Conservation (phyloP, 2,797 vertebrate genomes). For the Syngnathus rostellatus region DNA sequence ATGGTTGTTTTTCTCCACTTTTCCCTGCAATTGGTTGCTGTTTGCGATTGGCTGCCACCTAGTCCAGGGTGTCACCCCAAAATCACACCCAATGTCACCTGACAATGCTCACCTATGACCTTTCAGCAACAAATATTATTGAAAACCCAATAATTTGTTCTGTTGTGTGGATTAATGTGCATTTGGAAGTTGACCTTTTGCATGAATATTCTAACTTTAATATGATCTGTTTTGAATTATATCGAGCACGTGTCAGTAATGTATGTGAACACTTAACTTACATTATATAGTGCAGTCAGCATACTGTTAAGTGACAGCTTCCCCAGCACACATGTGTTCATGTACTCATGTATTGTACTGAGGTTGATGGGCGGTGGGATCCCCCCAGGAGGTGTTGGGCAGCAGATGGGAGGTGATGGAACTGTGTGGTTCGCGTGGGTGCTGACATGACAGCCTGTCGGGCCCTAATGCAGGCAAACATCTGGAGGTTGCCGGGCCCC, state of each 20-base stretch:
- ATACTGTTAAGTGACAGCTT: conserved; percentile 3
- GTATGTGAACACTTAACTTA: not conserved
- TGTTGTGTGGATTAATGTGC: not conserved
- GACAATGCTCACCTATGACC: not conserved
- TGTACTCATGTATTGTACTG: conserved; percentile 17
- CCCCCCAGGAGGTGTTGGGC: conserved; percentile 45
- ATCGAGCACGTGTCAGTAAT: not conserved
- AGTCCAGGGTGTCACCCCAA: not conserved
- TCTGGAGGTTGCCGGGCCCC: conserved; percentile 65
- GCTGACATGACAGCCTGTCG: conserved; percentile 66
- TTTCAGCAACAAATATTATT: not conserved
- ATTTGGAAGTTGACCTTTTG: not conserved
- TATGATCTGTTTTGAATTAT: not conserved
- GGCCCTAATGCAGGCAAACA: conserved; percentile 70
- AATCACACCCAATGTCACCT: not conserved
- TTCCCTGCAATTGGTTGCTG: not conserved
- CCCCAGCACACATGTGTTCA: conserved; percentile 6
- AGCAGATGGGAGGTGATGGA: conserved; percentile 69
- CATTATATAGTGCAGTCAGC: not conserved
- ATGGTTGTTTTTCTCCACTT: not conserved
- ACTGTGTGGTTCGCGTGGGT: conserved; percentile 59
- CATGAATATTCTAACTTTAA: not conserved
- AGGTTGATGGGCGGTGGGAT: conserved; percentile 12
- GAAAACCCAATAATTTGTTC: not conserved
- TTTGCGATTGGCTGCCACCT: not conserved